Evolutionary conservation across 2,797 vertebrate genomes (phyloP), one percentile per base, ranked within the genome.

Genomic region (Astyanax mexicanus): DNA sequence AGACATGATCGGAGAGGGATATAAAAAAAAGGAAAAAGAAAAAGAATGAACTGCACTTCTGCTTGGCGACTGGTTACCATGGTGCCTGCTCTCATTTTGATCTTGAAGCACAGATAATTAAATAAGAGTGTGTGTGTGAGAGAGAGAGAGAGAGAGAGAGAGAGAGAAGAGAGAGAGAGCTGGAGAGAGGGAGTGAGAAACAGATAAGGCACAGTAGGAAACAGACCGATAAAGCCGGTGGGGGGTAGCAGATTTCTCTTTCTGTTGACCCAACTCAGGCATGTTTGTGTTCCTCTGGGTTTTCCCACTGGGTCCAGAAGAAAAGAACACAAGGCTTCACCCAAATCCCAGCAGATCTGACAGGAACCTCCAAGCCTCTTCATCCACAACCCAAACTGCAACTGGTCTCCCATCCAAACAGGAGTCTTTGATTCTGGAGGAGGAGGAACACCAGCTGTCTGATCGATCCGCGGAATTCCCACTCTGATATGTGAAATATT

Each of bases 31-130:
- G 65, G 38, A 45, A 35, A 62, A 61, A 62, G 12, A 25, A 69
- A 38, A n/a, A n/a, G n/a, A n/a, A n/a, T 38, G 42, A 67, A 69
- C 37, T 55, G 52, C 49, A 78, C 52, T 76, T 65, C 49, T 75
- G 58, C 64, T 76, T 68, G 75, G 62, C 74, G 70, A 83, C 78
- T 73, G 66, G 81, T 83, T 85, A 81, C 83, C 80, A 82, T 87
- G 81, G 77, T 37, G 72, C 72, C 72, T 78, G 68, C 72, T 73
- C 72, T 74, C 71, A 79, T 77, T 84, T 73, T 79, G 72, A 80
- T 76, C 72, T 71, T 61, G 54, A 72, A 75, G 71, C 44, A 73
- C 23, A 79, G 77, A 83, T 79, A 84, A 81, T 83, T 74, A 81
- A 83, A 80, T 78, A 42, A 70, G 4, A 37, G 65, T 8, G 38